A percentile compares a stretch with the other conserved stretches of the same genome.
Evolutionary conservation across 2,113 vertebrate species (phyloP).

Genomic region (Onychorhynchus coronatus): DNA sequence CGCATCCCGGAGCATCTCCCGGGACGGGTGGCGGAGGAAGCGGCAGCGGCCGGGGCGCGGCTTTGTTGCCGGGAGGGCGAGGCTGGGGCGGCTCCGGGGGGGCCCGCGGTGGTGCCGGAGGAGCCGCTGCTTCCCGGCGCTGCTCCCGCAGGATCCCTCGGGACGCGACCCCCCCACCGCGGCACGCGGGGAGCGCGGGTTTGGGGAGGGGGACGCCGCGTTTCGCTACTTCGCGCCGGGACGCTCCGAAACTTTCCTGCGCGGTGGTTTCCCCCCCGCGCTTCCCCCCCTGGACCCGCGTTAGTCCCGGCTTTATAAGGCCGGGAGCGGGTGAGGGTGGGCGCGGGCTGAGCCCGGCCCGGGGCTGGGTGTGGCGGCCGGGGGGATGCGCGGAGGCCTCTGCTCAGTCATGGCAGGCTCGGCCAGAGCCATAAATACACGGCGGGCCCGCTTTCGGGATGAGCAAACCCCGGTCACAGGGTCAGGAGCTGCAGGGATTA

Average conservation of each 20-base stretch:
- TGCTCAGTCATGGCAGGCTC: background rate
- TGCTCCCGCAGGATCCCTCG: accelerated
- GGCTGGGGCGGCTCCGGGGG: background rate
- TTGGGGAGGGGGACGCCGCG: background rate
- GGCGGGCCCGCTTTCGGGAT: background rate
- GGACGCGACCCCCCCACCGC: accelerated
- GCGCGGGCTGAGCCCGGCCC: background rate
- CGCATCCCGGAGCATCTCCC: background rate
- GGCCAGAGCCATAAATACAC: background rate
- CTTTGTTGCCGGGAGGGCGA: background rate
- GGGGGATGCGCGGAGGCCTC: constrained; percentile 54
- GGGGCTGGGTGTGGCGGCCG: constrained; percentile 67
- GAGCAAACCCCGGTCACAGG: background rate
- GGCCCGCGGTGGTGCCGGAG: too few species aligned
- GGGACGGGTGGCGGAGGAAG: background rate
- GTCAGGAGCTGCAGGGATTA: too few species aligned
- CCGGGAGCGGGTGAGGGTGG: too few species aligned
- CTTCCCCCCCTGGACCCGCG: background rate
- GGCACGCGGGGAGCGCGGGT: accelerated
- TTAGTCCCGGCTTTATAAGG: constrained; percentile 26
- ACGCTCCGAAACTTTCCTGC: background rate
- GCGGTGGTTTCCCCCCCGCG: background rate
- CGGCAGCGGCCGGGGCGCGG: background rate
- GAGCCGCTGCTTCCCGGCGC: background rate
- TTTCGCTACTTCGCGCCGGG: background rate